Evolutionary conservation across 1,140 invertebrate species (phyloP).

Genomic region (Geopemphigus sp.): DNA sequence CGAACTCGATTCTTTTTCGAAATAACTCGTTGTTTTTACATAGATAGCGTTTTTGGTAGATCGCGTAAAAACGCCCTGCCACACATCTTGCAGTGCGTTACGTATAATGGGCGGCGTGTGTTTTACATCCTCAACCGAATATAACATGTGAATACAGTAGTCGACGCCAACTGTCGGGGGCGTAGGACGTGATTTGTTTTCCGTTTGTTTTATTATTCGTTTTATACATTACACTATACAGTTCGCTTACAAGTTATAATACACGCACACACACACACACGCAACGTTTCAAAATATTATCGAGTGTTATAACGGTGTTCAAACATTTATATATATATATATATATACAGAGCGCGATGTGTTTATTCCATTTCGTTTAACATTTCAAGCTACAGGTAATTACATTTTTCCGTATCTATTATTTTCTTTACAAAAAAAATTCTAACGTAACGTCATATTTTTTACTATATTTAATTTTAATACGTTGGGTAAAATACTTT

Average conservation of each 20-base stretch:
- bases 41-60: conserved; percentile 4
- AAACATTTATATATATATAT: background rate
- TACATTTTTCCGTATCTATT: background rate
- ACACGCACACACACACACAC: background rate
- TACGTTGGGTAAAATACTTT: no score
- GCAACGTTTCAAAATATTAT: background rate
- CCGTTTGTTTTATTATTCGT: background rate
- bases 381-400: background rate
- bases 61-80: conserved; percentile 1
- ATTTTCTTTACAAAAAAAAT: no score
- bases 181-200: conserved; percentile 44
- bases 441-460: no score
- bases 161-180: conserved; percentile 43
- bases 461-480: no score
- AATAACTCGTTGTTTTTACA: no score
- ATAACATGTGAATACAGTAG: conserved; percentile 31
- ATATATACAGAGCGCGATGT: background rate
- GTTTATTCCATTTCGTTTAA: background rate
- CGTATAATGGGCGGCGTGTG: conserved; percentile 28
- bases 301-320: background rate
- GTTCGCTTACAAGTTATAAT: background rate
- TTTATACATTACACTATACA: background rate
- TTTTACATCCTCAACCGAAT: conserved; percentile 25
- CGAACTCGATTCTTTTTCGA: no score
- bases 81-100: background rate